Evolutionary conservation across 2,888 invertebrate species (phyloP), one percentile per base, ranked within the genome.

Genomic region (Petrolisthes cinctipes): DNA sequence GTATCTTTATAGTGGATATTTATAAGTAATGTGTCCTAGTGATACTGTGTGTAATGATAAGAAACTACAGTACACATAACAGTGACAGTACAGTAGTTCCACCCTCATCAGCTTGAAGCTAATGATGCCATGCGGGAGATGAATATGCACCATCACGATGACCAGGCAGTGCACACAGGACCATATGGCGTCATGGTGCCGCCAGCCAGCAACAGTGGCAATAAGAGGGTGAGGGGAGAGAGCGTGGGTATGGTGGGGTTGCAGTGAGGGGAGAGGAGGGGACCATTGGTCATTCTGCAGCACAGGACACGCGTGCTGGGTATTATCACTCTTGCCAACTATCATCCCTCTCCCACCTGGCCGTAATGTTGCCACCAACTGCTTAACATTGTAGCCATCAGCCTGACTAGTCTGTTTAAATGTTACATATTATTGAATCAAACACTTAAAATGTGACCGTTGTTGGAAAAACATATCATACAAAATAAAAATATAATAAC

Each of bases 241-340:
- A 54, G 37, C 66, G 51, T 53, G 73, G 56, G 53, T 7, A 56
- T 5, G 56, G 23, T 23, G 66, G 51, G 23, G 73, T 20, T 17
- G 56, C 20, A 11, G 56, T 14, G 9, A 57, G 76, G 17, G 56
- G 80, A 51, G 73, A n/a, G 71, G 68, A 54, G 56, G 37, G 75
- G 61, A 37, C 71, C 86, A 86, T 80, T 68, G 86, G 86, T 86
- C 86, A 85, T 61, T 86, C 71, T 71, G 75, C 86, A 56, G 75
- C 78, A 61, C 56, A 68, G 61, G 71, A 57, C 80, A 80, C 79
- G 75, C 86, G 86, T 81, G 81, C 81, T 57, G 80, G 23, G 81
- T 75, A 86, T 86, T 86, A 75, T 61, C 85, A 85, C 85, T 86
- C 81, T 86, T 86, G 81, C 86, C 86, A 68, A 37, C 37, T 37